A percentile compares a stretch with the other conserved stretches of the same genome.
These are phyloP conservation scores for Syngnathus rostellatus DNA, from an alignment of 2,797 vertebrate genomes.

Conservation along the genomic window DNA sequence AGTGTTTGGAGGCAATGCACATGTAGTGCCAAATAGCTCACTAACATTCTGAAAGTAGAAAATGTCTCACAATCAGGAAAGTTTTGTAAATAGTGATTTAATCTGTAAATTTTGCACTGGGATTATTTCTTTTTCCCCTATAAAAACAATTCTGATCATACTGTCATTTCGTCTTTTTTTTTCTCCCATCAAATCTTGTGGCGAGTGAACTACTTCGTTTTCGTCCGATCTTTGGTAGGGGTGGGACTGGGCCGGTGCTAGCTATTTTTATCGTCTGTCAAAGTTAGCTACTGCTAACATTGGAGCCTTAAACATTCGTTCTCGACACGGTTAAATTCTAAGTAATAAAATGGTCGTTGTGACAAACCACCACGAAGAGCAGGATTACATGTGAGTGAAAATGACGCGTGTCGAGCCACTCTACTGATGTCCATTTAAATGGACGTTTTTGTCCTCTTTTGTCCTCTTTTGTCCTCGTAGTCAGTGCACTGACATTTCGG, in stretches of 20 bases:
- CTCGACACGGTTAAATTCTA: not conserved
- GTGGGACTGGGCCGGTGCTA: not conserved
- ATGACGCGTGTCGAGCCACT: not conserved
- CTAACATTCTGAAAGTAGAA: too few relatives aligned
- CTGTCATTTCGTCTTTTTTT: too few relatives aligned
- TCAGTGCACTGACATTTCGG: not conserved
- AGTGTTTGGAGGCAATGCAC: too few relatives aligned
- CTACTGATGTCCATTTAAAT: slow-evolving; percentile 16
- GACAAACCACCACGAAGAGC: slow-evolving; percentile 63
- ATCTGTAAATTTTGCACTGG: too few relatives aligned
- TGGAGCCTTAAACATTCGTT: not conserved
- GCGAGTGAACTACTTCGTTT: too few relatives aligned
- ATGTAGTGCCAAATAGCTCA: too few relatives aligned
- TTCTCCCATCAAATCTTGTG: too few relatives aligned
- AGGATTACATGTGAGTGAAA: slow-evolving; percentile 72
- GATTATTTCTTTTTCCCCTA: too few relatives aligned
- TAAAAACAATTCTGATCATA: too few relatives aligned
- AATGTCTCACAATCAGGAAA: too few relatives aligned
- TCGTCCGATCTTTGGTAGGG: too few relatives aligned
- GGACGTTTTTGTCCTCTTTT: not conserved
- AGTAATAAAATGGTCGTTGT: slow-evolving; percentile 71
- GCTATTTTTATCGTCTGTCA: not conserved
- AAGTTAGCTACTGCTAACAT: slow-evolving; percentile 5
- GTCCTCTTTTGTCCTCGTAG: not conserved
- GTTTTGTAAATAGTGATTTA: too few relatives aligned